Evolutionary conservation across 2,888 invertebrate genomes (phyloP), one percentile per base, ranked within the genome.

Genomic region (Lycaena phlaeas): DNA sequence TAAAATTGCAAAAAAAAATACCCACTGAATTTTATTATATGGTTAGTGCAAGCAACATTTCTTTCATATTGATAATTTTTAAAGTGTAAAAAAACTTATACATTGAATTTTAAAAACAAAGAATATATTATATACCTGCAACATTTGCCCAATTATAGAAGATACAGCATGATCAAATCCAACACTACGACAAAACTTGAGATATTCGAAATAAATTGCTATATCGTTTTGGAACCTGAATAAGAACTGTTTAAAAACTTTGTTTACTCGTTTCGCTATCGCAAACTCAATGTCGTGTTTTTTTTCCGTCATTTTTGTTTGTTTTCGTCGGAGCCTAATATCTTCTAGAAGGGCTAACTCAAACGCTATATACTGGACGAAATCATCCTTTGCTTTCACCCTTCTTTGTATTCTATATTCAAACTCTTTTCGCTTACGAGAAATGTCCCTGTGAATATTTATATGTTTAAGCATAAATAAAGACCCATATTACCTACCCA

Each of bases 181-280:
- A 15, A 89, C 88, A 62, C 88, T 87, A 54, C 88, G 90, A 56
- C 92, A 92, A 64, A 94, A 95, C 56, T 92, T 91, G 39, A 95
- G 90, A 57, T 92, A 92, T 29, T 91, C 89, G 55, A 92, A 85
- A 89, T 92, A 94, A 41, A 95, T 81, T 49, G 89, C 86, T 27
- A 91, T 71, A 59, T 95, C 92, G 57, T 90, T 87, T 54, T 91
- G 88, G 59, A 91, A 94, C 48, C 88, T 85, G 22, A 82, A 79
- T 40, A 91, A 82, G 12, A 90, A 89, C 52, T 89, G 90, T 61
- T 89, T 90, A 60, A 92, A 95, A 14, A 95, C 69, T 56, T 86
- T 87, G 56, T 92, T 90, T 6, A 95, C 87, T 48, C 92, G 87
- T 44, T 88, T 89, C 0, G 89, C 85, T 50, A 96, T 89, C 0